These are phyloP conservation scores for Strix uralensis DNA, from an alignment of 2,113 vertebrate genomes.

Conservation along the genomic window DNA sequence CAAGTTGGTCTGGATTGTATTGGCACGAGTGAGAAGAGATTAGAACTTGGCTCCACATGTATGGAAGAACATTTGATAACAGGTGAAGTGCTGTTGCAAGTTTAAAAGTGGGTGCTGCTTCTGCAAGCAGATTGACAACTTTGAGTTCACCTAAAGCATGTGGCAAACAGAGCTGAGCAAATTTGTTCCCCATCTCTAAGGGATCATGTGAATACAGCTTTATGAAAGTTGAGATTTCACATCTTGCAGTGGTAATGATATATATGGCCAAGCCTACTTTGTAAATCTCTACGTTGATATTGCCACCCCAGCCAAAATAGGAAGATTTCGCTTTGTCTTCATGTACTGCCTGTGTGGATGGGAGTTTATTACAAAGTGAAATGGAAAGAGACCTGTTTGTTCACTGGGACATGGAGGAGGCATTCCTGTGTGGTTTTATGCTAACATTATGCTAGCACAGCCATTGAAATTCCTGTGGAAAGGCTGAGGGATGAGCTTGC, in stretches of 20 bases:
- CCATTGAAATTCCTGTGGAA: background rate
- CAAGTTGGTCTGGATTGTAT: background rate
- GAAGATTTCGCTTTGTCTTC: background rate
- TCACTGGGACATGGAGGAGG: background rate
- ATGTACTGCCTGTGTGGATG: background rate
- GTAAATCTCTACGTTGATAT: background rate
- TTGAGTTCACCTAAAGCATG: background rate
- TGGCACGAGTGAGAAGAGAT: background rate
- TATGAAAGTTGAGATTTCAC: background rate
- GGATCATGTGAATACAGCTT: background rate
- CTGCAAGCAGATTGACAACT: background rate
- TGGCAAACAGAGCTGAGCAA: background rate
- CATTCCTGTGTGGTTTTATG: background rate
- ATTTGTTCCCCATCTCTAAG: background rate
- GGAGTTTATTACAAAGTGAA: background rate
- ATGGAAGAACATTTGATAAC: background rate
- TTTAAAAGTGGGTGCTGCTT: background rate
- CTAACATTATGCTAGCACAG: background rate
- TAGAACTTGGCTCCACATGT: background rate
- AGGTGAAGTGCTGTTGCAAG: background rate
- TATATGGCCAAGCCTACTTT: background rate
- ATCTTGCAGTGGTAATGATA: background rate
- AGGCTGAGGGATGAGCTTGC: background rate
- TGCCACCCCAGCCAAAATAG: background rate
- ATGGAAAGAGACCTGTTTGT: background rate